These are phyloP conservation scores for Orientallactaga sibirica DNA, from an alignment of 2,797 vertebrate genomes.

Conservation along the genomic window DNA sequence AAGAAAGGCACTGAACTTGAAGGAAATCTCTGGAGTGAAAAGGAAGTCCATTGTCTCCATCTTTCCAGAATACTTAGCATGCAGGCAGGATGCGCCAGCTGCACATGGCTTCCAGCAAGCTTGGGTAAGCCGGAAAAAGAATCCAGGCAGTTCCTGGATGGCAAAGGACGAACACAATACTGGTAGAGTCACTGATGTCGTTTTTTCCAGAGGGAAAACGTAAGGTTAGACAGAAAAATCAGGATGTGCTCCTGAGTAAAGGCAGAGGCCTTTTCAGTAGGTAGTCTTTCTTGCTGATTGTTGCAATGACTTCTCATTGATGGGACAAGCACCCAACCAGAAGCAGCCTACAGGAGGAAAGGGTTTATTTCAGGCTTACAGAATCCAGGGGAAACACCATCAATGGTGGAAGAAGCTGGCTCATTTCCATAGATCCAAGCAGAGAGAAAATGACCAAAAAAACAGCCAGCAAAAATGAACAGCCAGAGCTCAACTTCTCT, in stretches of 20 bases:
- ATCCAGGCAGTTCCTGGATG: not conserved
- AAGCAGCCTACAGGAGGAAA: too few species aligned
- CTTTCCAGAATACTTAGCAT: not conserved
- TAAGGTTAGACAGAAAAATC: not conserved
- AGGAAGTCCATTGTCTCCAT: not conserved
- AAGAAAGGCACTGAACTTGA: not conserved
- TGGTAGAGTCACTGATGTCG: not conserved
- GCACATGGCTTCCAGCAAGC: not conserved
- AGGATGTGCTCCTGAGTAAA: not conserved
- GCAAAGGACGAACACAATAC: not conserved
- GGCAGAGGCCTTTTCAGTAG: fast-evolving
- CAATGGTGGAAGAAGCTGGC: too few species aligned
- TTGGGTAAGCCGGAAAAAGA: not conserved
- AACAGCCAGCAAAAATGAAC: too few species aligned
- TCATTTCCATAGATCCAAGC: too few species aligned
- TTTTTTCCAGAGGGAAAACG: conserved; percentile 6
- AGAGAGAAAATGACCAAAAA: too few species aligned
- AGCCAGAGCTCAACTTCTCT: too few species aligned
- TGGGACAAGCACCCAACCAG: too few species aligned
- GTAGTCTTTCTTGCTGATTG: too few species aligned
- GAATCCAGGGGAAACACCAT: too few species aligned
- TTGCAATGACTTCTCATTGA: too few species aligned
- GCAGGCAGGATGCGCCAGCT: fast-evolving
- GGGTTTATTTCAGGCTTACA: too few species aligned
- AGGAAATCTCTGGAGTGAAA: not conserved